phyloP scores from a whole-genome alignment of 2,113 vertebrate genomes.

The Cyrtonyx montezumae region DNA sequence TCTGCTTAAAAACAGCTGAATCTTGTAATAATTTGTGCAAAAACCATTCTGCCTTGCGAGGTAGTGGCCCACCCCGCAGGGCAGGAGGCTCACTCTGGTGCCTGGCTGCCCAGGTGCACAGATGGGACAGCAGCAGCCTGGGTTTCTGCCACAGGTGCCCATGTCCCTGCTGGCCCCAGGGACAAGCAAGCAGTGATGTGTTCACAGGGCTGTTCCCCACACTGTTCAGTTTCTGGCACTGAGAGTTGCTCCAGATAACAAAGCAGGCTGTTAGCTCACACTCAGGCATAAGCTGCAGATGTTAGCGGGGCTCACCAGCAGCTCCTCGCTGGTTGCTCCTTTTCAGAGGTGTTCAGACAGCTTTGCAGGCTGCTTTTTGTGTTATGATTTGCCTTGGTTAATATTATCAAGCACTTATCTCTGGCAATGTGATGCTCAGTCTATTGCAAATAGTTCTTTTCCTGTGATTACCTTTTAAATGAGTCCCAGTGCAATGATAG shows the following conservation, averaged over 20 bases:
- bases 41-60: accelerated
- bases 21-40: neutral
- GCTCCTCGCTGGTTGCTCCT: accelerated
- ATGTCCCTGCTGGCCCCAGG: accelerated
- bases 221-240: accelerated
- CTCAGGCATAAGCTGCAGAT: neutral
- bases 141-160: accelerated
- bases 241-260: neutral
- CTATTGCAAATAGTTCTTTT: neutral
- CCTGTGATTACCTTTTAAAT: neutral
- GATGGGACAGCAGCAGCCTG: neutral
- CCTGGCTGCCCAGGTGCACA: accelerated
- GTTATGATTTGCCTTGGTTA: neutral
- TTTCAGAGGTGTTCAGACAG: neutral
- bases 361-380: neutral
- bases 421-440: too few species aligned
- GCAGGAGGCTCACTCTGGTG: accelerated
- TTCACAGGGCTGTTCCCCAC: too few species aligned
- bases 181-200: accelerated
- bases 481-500: neutral
- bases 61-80: accelerated
- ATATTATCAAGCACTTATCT: neutral
- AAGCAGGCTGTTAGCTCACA: neutral
- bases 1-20: neutral
- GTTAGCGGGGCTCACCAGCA: neutral